These are phyloP conservation scores for Sebastes hubbsi DNA, from an alignment of 2,797 vertebrate species.

Conservation along the genomic window DNA sequence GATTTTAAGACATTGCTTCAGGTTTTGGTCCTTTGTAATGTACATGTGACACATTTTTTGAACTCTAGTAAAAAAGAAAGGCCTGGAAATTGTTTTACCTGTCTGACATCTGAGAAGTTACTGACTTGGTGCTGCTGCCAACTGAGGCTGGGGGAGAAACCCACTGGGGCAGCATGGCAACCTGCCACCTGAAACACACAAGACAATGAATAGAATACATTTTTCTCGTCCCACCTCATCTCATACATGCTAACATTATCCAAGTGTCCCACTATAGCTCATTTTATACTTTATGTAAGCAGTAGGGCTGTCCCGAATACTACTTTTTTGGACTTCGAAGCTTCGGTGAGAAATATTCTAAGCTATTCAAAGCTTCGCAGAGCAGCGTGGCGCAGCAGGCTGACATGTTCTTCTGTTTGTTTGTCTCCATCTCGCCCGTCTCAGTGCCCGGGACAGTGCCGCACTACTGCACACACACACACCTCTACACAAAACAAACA, in stretches of 20 bases:
- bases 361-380: too few relatives aligned
- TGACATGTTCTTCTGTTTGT: too few relatives aligned
- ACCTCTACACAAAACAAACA: too few relatives aligned
- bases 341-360: too few relatives aligned
- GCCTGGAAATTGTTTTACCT: constrained; percentile 76
- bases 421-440: too few relatives aligned
- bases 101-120: constrained; percentile 91
- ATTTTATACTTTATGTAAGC: too few relatives aligned
- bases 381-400: too few relatives aligned
- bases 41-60: neutral
- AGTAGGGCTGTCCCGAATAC: neutral
- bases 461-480: too few relatives aligned
- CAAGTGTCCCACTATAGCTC: neutral
- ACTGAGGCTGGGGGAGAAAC: constrained; percentile 89
- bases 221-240: neutral
- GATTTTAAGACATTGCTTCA: neutral
- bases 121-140: constrained; percentile 96
- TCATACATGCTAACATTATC: neutral
- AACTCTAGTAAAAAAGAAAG: neutral
- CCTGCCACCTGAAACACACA: constrained; percentile 84
- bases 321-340: too few relatives aligned
- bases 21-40: neutral
- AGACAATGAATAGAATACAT: neutral
- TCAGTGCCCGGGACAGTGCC: too few relatives aligned
- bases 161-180: constrained; percentile 91